Conservation (phyloP, 2,797 vertebrate genomes). For the Galaxias olidus region DNA sequence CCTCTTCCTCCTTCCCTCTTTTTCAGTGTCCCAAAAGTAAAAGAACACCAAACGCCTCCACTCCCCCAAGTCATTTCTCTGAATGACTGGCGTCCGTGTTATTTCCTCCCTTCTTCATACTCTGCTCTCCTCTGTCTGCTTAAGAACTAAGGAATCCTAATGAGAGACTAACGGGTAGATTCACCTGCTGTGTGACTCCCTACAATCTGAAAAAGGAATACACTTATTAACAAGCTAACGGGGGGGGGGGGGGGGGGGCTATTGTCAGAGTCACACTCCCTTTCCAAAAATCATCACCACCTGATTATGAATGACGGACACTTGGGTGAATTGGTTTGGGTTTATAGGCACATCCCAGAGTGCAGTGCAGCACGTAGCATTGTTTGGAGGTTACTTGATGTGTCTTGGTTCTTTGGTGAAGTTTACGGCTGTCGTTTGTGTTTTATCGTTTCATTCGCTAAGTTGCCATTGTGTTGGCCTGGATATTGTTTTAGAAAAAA, state of each 20-base stretch:
- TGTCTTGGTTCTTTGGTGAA: no score
- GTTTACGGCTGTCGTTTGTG: no score
- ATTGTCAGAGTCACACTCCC: slow-evolving; percentile 36
- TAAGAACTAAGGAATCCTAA: slow-evolving; percentile 49
- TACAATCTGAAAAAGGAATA: slow-evolving; percentile 36
- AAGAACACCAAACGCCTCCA: slow-evolving; percentile 42
- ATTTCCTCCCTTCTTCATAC: slow-evolving; percentile 4
- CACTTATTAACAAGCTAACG: slow-evolving; percentile 26
- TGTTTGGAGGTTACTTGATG: no score
- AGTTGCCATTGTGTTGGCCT: no score
- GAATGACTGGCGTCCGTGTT: slow-evolving; percentile 14
- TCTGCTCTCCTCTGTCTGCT: slow-evolving; percentile 35
- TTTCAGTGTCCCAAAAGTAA: slow-evolving; percentile 14
- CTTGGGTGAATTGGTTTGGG: no score
- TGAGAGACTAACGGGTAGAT: slow-evolving; percentile 23
- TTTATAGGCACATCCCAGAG: no score
- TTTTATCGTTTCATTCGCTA: no score
- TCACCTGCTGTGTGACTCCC: slow-evolving; percentile 22
- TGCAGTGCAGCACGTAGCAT: no score
- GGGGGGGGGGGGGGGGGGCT: no score
- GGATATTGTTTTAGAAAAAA: no score
- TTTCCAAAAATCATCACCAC: no score
- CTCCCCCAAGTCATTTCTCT: slow-evolving; percentile 37
- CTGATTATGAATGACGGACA: slow-evolving; percentile 22
- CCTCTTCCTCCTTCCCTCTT: slow-evolving; percentile 22